Evolutionary conservation across 2,113 vertebrate species (phyloP).

Genomic region (Felis chaus): DNA sequence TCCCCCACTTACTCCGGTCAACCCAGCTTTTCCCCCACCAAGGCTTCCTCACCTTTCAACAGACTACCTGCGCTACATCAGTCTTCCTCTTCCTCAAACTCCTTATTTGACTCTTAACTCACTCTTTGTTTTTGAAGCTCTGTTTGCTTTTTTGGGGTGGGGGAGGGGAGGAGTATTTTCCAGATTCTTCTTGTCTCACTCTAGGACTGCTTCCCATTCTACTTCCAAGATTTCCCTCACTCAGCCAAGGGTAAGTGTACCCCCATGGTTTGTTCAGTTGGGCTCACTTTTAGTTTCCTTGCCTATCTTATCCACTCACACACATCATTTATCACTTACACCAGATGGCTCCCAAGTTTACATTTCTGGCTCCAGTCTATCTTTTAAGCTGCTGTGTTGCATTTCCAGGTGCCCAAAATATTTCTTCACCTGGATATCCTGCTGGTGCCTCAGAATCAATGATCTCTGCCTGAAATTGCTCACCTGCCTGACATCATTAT

Average conservation of each 20-base stretch:
- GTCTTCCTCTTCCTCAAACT: neutral
- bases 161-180: neutral
- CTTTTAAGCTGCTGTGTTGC: neutral
- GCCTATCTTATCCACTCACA: neutral
- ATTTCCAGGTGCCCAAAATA: neutral
- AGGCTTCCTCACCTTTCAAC: neutral
- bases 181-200: neutral
- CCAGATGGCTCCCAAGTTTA: neutral
- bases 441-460: neutral
- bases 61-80: neutral
- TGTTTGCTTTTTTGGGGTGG: neutral
- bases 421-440: neutral
- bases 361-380: neutral
- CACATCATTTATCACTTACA: neutral
- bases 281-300: neutral
- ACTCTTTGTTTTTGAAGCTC: neutral
- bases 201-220: neutral
- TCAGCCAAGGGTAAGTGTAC: neutral
- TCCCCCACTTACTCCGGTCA: neutral
- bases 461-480: neutral
- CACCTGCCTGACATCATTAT: neutral
- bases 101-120: neutral
- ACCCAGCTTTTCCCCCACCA: neutral
- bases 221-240: neutral
- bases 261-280: neutral